Conservation (phyloP, 2,888 invertebrate genomes). For the Eretmocerus hayati region DNA sequence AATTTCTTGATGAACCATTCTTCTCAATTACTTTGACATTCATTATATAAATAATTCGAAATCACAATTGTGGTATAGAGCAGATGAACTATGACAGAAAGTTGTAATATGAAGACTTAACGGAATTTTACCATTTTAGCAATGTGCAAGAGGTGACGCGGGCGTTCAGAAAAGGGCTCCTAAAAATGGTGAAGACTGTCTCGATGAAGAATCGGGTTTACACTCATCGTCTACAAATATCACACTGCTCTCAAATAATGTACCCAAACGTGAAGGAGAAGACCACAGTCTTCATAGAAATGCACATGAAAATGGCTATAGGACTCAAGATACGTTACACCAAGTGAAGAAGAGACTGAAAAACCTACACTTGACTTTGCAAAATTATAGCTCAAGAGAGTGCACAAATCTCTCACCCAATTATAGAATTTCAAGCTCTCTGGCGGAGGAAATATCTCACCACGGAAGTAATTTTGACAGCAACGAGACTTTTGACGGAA, state of each 20-base stretch:
- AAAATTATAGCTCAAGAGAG: slow-evolving; percentile 23
- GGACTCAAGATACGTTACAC: slow-evolving; percentile 25
- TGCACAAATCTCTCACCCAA: too few species aligned
- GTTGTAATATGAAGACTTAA: too few species aligned
- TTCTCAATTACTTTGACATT: too few species aligned
- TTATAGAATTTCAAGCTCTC: too few species aligned
- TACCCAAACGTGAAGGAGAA: too few species aligned
- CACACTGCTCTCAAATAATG: background rate
- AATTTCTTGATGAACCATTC: too few species aligned
- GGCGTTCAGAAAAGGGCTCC: background rate
- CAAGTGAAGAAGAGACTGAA: slow-evolving; percentile 31
- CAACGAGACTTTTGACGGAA: too few species aligned
- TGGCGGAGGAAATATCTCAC: too few species aligned
- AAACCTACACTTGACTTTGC: slow-evolving; percentile 30
- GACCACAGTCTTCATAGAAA: background rate
- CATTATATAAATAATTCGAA: too few species aligned
- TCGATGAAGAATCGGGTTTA: background rate
- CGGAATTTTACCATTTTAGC: background rate
- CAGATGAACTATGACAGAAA: too few species aligned
- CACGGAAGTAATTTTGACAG: too few species aligned
- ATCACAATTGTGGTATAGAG: too few species aligned
- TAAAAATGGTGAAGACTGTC: background rate
- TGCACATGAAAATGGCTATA: background rate
- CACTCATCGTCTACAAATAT: background rate
- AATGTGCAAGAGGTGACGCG: background rate